Evolutionary conservation across 2,888 invertebrate genomes (phyloP).

Genomic region (Oxycera nigricornis): DNA sequence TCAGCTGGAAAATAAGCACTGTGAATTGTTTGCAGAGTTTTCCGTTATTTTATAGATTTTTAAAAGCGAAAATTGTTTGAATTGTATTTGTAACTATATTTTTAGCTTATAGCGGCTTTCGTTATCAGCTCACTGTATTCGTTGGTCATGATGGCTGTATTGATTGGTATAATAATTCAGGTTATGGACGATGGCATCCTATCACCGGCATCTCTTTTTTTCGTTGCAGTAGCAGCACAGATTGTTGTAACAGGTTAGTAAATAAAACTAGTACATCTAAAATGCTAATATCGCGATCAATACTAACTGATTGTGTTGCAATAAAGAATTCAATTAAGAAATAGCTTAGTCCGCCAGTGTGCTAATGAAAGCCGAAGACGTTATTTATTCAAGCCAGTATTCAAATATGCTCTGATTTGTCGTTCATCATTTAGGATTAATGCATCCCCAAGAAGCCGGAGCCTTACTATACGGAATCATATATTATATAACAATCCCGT

Average conservation of each 20-base stretch:
- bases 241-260: constrained; percentile 68
- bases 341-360: too few relatives aligned
- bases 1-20: too few relatives aligned
- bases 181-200: constrained; percentile 79
- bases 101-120: constrained; percentile 74
- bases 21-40: too few relatives aligned
- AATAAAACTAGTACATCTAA: too few relatives aligned
- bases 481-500: constrained; percentile 91
- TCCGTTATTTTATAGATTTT: background rate
- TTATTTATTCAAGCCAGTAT: too few relatives aligned
- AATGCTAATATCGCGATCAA: too few relatives aligned
- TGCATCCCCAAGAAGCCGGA: constrained; percentile 81
- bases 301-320: too few relatives aligned
- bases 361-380: too few relatives aligned
- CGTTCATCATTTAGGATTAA: constrained; percentile 61
- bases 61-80: background rate
- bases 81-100: too few relatives aligned
- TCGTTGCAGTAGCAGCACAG: constrained; percentile 74
- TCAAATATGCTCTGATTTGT: background rate
- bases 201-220: constrained; percentile 86
- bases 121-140: constrained; percentile 80
- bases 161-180: constrained; percentile 81
- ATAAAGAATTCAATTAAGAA: too few relatives aligned
- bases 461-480: constrained; percentile 79
- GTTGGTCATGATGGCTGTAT: constrained; percentile 85